These are phyloP conservation scores for Pristionchus arcanus DNA, from an alignment of 2,888 invertebrate genomes.

Conservation along the genomic window DNA sequence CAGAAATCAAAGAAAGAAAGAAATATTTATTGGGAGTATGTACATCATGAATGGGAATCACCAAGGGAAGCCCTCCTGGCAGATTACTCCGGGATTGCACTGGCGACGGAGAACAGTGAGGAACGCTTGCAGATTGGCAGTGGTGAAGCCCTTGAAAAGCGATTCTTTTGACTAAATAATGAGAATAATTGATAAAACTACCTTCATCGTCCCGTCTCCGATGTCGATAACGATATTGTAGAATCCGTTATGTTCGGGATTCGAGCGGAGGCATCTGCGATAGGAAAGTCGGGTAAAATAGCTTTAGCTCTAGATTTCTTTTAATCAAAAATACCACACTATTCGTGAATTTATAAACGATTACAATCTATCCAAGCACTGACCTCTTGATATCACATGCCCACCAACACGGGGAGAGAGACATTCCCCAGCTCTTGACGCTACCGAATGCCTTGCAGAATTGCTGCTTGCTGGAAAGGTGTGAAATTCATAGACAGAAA, in stretches of 20 bases:
- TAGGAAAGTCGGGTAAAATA: neutral
- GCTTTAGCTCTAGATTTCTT: neutral
- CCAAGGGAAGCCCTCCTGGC: slow-evolving; percentile 14
- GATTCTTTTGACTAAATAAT: neutral
- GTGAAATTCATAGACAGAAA: neutral
- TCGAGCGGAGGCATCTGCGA: neutral
- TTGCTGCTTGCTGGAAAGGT: neutral
- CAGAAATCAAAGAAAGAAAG: neutral
- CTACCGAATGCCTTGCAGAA: neutral
- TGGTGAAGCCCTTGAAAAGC: slow-evolving; percentile 17
- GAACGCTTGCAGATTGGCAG: neutral
- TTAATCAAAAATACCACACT: too few relatives aligned
- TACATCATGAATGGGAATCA: neutral
- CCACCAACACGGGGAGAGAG: slow-evolving; percentile 60
- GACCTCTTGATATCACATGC: slow-evolving; percentile 59
- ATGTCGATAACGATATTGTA: slow-evolving; percentile 31
- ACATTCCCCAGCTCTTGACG: slow-evolving; percentile 61
- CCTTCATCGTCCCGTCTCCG: slow-evolving; percentile 45
- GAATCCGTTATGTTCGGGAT: neutral
- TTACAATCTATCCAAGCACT: neutral
- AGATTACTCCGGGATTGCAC: neutral
- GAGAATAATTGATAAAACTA: neutral
- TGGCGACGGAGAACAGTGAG: slow-evolving; percentile 10
- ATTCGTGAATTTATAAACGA: too few relatives aligned
- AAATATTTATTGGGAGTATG: neutral